phyloP scores from a whole-genome alignment of 2,113 vertebrate species.

The Camelus bactrianus region DNA sequence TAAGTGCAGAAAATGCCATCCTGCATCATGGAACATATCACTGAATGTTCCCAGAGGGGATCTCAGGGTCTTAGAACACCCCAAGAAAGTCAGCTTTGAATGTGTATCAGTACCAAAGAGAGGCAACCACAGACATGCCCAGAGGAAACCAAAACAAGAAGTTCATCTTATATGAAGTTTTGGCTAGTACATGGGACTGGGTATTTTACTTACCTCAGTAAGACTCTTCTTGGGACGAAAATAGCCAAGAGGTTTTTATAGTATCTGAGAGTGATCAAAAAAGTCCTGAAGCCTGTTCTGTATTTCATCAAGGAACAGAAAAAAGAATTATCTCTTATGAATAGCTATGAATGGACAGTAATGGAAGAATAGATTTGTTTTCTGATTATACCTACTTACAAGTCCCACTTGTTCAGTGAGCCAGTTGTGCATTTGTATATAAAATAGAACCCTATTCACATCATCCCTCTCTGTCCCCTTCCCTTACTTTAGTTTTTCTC shows the following conservation, averaged over 20 bases:
- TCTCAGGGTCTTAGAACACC: neutral
- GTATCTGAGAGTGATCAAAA: neutral
- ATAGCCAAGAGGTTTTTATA: neutral
- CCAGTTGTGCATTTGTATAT: neutral
- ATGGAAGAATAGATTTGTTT: neutral
- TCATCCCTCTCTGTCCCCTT: neutral
- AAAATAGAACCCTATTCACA: neutral
- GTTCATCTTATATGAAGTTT: constrained; percentile 19
- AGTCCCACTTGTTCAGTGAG: neutral
- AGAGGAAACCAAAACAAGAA: neutral
- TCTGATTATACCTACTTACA: neutral
- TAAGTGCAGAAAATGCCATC: neutral
- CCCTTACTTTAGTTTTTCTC: constrained; percentile 23
- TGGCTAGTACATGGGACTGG: neutral
- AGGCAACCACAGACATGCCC: neutral
- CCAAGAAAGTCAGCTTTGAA: constrained; percentile 32
- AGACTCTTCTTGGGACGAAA: neutral
- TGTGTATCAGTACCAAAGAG: neutral
- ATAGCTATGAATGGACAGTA: neutral
- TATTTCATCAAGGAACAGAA: neutral
- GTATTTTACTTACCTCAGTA: neutral
- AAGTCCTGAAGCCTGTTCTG: neutral
- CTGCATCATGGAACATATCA: neutral
- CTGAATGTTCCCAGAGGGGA: neutral
- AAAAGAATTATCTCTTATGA: neutral